Evolutionary conservation across 2,113 vertebrate genomes (phyloP), one percentile per base, ranked within the genome.

Genomic region (Spea bombifrons): DNA sequence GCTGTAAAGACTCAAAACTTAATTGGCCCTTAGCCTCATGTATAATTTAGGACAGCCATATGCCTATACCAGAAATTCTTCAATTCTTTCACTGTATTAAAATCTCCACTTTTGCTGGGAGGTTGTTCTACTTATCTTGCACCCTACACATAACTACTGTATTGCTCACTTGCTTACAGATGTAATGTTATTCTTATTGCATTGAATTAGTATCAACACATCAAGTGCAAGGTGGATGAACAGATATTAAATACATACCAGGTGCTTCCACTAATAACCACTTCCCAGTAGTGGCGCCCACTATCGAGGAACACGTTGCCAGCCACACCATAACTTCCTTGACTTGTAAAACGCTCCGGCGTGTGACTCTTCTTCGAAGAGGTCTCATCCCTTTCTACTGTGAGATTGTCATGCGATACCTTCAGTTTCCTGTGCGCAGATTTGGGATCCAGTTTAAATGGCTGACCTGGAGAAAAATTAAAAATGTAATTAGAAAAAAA

Each of bases 271-370:
- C 96, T 96, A 75, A 98, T 98, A 84, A 98, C 93, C 78, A 96
- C 94, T 84, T 99, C 97, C 97, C 97, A 98, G 86, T 99, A 99
- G 83, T 99, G 97, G 15, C 97, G 92, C 13, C 97, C 97, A 0
- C 96, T 99, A 89, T 99, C 97, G 3, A 99, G 97, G 88, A 95
- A 99, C 68, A 98, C 96, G 0, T 99, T 99, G 77, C 96, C 97
- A 71, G 93, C 94, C 6, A 99, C 93, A 0, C 96, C 97, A 0
- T 99, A 99, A 91, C 94, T 98, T 81, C 95, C 95, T 81, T 97
- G 94, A 88, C 95, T 96, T 9, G 94, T 94, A 91, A 98, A 99
- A 66, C 96, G 91, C 68, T 99, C 97, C 49, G 98, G 97, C 0
- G 93, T 94, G 83, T 99, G 96, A 75, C 95, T 96, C 88, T 98